phyloP scores from a whole-genome alignment of 1,140 invertebrate species.

The Himalopsyche phryganea region DNA sequence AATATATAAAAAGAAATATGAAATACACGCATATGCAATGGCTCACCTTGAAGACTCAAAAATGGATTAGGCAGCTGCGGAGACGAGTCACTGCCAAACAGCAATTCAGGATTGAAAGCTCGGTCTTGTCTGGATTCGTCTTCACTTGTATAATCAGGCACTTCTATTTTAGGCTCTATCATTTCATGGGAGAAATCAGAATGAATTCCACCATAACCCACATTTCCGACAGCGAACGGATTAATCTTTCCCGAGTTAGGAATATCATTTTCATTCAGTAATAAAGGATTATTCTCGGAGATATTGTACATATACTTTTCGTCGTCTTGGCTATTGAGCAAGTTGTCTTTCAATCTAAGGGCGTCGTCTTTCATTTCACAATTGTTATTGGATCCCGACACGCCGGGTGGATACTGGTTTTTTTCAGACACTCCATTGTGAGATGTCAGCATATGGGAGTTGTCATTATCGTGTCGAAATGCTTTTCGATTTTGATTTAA shows the following conservation, averaged over 20 bases:
- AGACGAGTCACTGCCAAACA: constrained; percentile 23
- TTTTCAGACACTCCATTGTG: constrained; percentile 30
- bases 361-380: constrained; percentile 31
- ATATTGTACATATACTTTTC: constrained; percentile 28
- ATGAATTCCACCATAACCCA: constrained; percentile 16
- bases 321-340: constrained; percentile 28
- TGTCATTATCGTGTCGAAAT: constrained; percentile 16
- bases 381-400: constrained; percentile 25
- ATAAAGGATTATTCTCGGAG: constrained; percentile 23
- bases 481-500: constrained; percentile 27
- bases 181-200: constrained; percentile 31
- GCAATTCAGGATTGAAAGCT: constrained; percentile 25
- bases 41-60: constrained; percentile 25
- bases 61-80: constrained; percentile 24
- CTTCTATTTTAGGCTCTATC: constrained; percentile 33
- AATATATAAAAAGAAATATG: not conserved
- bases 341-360: constrained; percentile 30
- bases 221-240: constrained; percentile 31
- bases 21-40: not conserved
- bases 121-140: constrained; percentile 31
- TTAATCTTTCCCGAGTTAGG: constrained; percentile 27
- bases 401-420: not conserved
- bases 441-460: constrained; percentile 15
- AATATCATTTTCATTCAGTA: constrained; percentile 28
- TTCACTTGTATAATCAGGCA: constrained; percentile 34